Percentiles rank a stretch among this genome's conserved stretches.
These are phyloP conservation scores for Carcinoscorpius rotundicauda DNA, from an alignment of 1,140 invertebrate genomes.

Conservation along the genomic window DNA sequence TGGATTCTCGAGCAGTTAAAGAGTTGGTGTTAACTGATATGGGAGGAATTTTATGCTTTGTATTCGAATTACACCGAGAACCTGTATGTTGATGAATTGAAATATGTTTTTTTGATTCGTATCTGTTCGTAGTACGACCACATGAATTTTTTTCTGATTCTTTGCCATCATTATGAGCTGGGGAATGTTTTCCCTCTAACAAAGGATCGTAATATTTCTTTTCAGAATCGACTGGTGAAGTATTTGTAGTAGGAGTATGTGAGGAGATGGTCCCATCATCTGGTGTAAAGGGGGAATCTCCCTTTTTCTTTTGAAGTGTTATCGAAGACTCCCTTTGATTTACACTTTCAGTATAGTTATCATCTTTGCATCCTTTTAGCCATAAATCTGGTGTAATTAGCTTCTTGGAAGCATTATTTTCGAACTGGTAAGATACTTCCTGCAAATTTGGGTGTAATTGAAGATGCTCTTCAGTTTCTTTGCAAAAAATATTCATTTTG, in stretches of 20 bases:
- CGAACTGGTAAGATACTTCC: conserved; percentile 27
- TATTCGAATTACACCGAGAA: no score
- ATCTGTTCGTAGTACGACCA: no score
- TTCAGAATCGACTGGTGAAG: no score
- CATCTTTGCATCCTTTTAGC: conserved; percentile 45
- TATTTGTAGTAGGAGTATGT: neutral
- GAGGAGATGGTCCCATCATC: conserved; percentile 7
- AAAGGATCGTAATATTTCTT: conserved; percentile 5
- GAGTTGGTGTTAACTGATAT: no score
- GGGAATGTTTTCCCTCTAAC: conserved; percentile 10
- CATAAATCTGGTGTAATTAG: conserved; percentile 79
- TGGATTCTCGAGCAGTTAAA: no score
- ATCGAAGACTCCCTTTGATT: neutral
- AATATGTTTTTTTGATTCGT: no score
- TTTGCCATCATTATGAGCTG: no score
- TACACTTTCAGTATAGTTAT: neutral
- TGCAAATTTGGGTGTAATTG: conserved; percentile 61
- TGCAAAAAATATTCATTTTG: conserved; percentile 91
- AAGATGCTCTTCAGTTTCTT: conserved; percentile 75
- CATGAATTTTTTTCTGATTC: no score
- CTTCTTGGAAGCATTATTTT: conserved; percentile 26
- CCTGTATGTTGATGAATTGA: no score
- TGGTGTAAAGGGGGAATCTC: neutral
- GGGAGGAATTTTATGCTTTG: no score
- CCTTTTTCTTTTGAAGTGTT: no score